Base-by-base conservation (phyloP, 23 tunicate species). In the Halocynthia aurantium region DNA sequence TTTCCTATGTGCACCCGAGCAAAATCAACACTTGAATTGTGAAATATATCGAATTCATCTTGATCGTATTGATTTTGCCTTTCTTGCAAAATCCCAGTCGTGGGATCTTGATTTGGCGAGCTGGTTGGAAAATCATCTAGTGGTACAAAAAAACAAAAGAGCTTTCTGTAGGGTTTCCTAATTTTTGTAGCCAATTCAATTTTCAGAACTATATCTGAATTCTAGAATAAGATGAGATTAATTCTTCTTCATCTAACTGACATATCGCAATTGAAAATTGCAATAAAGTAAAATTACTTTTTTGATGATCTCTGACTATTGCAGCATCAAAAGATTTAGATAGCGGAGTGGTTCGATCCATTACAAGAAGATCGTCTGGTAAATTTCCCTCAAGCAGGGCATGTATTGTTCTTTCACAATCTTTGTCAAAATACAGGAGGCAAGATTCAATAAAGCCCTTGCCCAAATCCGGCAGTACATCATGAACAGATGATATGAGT, bases 321-420 rank as follows among this genome's bases (percentile, higher is more conserved):
- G 44, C 44, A 31, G 44, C 44, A 31, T 31, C 44, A 31, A 31
- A 31, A 31, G 44, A 31, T 31, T 31, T 31, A 31, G 44, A 31
- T 31, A 31, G 22, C 9, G 70, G 51, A 8, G 57, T 67, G 31
- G 54, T 64, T 7, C 53, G 51, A 4, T 73, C 69, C 40, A 71
- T 20, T n/a, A 60, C 60, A 62, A 22, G 17, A 5, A 85, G 61
- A 78, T 81, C 75, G 17, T 85, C 88, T 22, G 93, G 99, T 22
- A 96, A 80, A 69, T 83, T 90, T 15, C 87, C 87, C 58, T 96
- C 99, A 8, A 96, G 78, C 7, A 85, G 70, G 50, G 83, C 84
- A 19, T 82, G 87, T 21, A 87, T 96, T 15, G 93, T 87, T 55
- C 76, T 86, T 66, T 92, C 98, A 10, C 86, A 83, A 69, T 86